Evolutionary conservation across 30 jellyfish, hydroid and myxozoan species (phyloP), one percentile per base, ranked within the genome.

Genomic region (Pseudorhiza aurosa): DNA sequence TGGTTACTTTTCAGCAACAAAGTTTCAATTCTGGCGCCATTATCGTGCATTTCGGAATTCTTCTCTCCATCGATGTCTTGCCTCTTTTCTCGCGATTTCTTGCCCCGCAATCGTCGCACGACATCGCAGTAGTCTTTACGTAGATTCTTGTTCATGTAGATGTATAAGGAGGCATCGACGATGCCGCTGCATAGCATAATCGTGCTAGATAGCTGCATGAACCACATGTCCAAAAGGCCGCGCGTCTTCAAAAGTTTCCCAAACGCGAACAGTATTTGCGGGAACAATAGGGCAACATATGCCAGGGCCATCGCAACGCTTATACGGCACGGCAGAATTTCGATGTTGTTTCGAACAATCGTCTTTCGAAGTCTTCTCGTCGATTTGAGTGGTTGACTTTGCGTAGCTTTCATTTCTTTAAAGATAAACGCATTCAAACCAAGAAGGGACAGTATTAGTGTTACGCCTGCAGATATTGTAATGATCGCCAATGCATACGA

Each of bases 171-270:
- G 31, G 91, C 91, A 32, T 80, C 91, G 44, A 65, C 77, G 1
- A 80, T 70, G 1, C 91, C 91, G 40, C 83, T 47, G 70, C 91
- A 80, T 24, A 80, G 71, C 91, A 80, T 80, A 1, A 80, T 59
- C 31, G 91, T 80, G 77, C 91, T 68, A 17, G 91, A 57, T 59
- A 80, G n/a, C 77, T 80, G 91, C 83, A 80, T 84, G 58, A 26
- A 84, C 95, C 95, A 84, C 95, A 84, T 74, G 27, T 84, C 95
- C 7, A 72, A 68, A 12, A 84, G 95, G 24, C 87, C 85, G 74
- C 87, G 63, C 74, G 95, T 58, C 17, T 68, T 72, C 53, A 63
- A 35, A 30, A 84, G 76, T 58, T 84, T 84, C 22, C 95, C 95
- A 44, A 84, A 58, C 24, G 87, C 95, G 72, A 84, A 84, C 39